These are phyloP conservation scores for Tetramorium parvispinum DNA, from an alignment of 1,140 invertebrate genomes.

Conservation along the genomic window DNA sequence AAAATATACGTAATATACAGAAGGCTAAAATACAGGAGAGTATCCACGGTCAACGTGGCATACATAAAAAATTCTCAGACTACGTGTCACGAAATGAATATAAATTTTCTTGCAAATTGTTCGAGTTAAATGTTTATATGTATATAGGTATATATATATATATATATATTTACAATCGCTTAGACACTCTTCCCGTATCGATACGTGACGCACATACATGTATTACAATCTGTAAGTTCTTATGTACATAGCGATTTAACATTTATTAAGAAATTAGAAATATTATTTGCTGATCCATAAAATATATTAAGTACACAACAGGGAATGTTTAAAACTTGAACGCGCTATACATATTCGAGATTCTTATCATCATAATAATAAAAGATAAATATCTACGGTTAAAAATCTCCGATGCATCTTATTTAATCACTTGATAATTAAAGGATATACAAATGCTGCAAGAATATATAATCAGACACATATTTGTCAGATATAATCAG, in stretches of 20 bases:
- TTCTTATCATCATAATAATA: constrained; percentile 35
- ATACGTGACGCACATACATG: constrained; percentile 52
- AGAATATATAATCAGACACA: constrained; percentile 9
- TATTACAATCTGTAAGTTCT: constrained; percentile 61
- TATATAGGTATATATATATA: constrained; percentile 65
- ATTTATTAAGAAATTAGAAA: constrained; percentile 27
- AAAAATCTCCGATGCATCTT: not conserved
- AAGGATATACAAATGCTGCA: constrained; percentile 10
- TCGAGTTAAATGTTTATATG: constrained; percentile 26
- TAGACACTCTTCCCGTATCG: constrained; percentile 38
- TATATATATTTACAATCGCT: constrained; percentile 67
- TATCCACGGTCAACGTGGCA: constrained; percentile 59
- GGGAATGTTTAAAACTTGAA: constrained; percentile 68
- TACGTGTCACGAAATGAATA: constrained; percentile 12
- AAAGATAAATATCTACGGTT: constrained; percentile 35
- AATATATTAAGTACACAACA: constrained; percentile 78
- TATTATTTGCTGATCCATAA: constrained; percentile 63
- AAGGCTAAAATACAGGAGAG: constrained; percentile 26
- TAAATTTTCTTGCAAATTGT: constrained; percentile 42
- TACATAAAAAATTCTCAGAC: not conserved
- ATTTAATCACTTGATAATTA: constrained; percentile 17
- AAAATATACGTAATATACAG: constrained; percentile 56
- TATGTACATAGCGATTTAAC: constrained; percentile 58
- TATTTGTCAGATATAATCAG: not conserved
- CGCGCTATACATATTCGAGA: constrained; percentile 42